These are phyloP conservation scores for Ophion obscuratus DNA, from an alignment of 2,888 invertebrate genomes.

Conservation along the genomic window DNA sequence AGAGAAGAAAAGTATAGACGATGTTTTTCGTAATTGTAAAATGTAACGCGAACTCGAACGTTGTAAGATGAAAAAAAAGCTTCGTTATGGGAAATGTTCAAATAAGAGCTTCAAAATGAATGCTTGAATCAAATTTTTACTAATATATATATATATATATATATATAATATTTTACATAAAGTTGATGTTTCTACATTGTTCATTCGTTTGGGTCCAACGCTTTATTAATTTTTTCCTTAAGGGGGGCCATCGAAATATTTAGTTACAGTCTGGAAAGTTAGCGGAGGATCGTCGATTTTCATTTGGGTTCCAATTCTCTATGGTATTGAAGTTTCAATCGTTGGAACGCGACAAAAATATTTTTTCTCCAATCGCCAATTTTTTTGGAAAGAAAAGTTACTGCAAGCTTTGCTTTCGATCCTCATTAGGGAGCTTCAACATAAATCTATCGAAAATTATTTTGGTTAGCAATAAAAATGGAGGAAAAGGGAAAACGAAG, in stretches of 20 bases:
- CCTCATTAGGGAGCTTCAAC: too few relatives aligned
- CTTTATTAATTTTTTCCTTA: background rate
- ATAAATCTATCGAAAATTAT: too few relatives aligned
- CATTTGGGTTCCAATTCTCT: background rate
- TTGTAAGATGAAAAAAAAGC: background rate
- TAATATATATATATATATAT: too few relatives aligned
- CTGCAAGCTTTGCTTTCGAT: too few relatives aligned
- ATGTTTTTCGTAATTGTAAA: background rate
- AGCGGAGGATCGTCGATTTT: background rate
- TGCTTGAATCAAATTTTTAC: background rate
- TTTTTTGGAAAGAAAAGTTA: too few relatives aligned
- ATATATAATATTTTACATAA: too few relatives aligned
- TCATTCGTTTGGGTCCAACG: background rate
- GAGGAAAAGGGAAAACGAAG: too few relatives aligned
- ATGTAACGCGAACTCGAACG: background rate
- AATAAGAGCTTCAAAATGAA: background rate
- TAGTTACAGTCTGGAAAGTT: background rate
- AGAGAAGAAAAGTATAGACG: background rate
- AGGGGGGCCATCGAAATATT: background rate
- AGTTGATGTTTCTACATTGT: too few relatives aligned
- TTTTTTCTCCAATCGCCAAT: too few relatives aligned
- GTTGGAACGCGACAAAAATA: too few relatives aligned
- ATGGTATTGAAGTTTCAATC: too few relatives aligned
- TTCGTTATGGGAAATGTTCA: background rate
- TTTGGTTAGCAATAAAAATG: too few relatives aligned